Evolutionary conservation across 2,113 vertebrate species (phyloP).

Genomic region (Periophthalmodon schlosseri): DNA sequence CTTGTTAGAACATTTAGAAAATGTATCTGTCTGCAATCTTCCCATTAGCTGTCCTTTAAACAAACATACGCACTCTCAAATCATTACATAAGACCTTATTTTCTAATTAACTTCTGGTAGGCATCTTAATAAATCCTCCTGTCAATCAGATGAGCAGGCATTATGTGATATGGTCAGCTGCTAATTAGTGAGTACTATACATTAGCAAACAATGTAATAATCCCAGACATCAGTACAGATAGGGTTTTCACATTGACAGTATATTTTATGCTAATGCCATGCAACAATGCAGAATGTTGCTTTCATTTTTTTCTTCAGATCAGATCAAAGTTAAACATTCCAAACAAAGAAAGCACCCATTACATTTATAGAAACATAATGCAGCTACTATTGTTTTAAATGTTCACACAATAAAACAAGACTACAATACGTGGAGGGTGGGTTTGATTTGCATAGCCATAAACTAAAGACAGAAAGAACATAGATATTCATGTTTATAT

Average conservation of each 20-base stretch:
- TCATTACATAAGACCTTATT: slow-evolving; percentile 33
- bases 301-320: slow-evolving; percentile 40
- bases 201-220: slow-evolving; percentile 51
- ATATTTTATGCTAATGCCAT: slow-evolving; percentile 47
- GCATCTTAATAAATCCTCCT: slow-evolving; percentile 32
- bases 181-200: slow-evolving; percentile 52
- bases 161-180: slow-evolving; percentile 38
- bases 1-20: slow-evolving; percentile 12
- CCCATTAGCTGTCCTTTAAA: slow-evolving; percentile 16
- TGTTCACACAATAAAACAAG: slow-evolving; percentile 46
- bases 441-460: slow-evolving; percentile 79
- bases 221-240: slow-evolving; percentile 57
- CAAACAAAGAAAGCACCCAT: slow-evolving; percentile 57
- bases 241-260: slow-evolving; percentile 52
- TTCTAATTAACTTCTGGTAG: slow-evolving; percentile 35
- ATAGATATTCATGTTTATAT: slow-evolving; percentile 54
- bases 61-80: slow-evolving; percentile 24
- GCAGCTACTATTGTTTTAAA: slow-evolving; percentile 55
- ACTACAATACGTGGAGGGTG: slow-evolving; percentile 32
- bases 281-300: slow-evolving; percentile 61
- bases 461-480: slow-evolving; percentile 65
- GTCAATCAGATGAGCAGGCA: slow-evolving; percentile 17
- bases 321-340: slow-evolving; percentile 55
- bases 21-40: slow-evolving; percentile 21
- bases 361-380: slow-evolving; percentile 62